Percentiles rank a stretch among this genome's conserved stretches.
These are phyloP conservation scores for Petrosia ficiformis DNA, from an alignment of 37 sponge, comb jelly and placozoan species.

Conservation along the genomic window DNA sequence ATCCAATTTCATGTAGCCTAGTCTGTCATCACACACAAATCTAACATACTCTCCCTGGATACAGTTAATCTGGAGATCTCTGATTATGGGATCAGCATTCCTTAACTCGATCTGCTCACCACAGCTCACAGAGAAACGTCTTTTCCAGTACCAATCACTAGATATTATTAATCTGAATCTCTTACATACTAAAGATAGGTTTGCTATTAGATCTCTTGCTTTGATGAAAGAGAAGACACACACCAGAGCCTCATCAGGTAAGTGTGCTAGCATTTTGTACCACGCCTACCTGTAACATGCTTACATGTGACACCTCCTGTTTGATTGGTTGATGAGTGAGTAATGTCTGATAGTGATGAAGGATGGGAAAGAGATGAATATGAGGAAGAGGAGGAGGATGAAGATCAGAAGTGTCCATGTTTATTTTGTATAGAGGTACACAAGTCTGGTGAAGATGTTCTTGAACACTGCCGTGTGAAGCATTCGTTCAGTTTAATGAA, in stretches of 20 bases:
- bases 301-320: constrained; percentile 13
- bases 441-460: constrained; percentile 10
- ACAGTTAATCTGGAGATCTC: constrained; percentile 28
- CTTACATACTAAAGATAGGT: constrained; percentile 16
- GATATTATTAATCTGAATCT: constrained; percentile 12
- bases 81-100: neutral
- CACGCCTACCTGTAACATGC: too few species aligned
- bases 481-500: too few species aligned
- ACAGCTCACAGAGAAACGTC: constrained; percentile 3
- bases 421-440: constrained; percentile 35
- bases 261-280: constrained; percentile 8
- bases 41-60: constrained; percentile 20
- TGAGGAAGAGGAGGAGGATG: constrained; percentile 35
- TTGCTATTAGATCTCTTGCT: neutral
- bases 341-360: constrained; percentile 3
- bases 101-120: neutral
- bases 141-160: constrained; percentile 46
- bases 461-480: constrained; percentile 59
- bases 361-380: too few species aligned
- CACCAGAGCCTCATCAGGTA: constrained; percentile 39
- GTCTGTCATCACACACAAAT: neutral
- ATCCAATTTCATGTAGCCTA: neutral
- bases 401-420: constrained; percentile 12
- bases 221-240: constrained; percentile 36
- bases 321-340: too few species aligned